Evolutionary conservation across 2,113 vertebrate genomes (phyloP).

Genomic region (Chaetorhynchus papuensis): DNA sequence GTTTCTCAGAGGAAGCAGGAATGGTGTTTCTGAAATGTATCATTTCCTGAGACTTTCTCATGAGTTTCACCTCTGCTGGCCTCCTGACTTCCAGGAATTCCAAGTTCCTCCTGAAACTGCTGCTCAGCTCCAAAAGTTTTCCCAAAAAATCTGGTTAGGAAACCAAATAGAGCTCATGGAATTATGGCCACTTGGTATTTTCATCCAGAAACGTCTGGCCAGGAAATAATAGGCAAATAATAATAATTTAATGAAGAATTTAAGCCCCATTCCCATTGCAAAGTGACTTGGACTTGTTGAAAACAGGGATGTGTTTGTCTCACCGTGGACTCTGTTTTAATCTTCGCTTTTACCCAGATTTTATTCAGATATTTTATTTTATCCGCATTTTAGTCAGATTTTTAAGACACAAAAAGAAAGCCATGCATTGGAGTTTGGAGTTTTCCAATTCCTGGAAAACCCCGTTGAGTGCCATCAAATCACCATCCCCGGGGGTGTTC

Average conservation of each 20-base stretch:
- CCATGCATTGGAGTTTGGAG: background rate
- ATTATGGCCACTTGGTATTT: background rate
- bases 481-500: background rate
- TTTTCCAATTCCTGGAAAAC: background rate
- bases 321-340: background rate
- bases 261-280: background rate
- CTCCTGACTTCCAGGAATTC: conserved; percentile 21
- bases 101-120: background rate
- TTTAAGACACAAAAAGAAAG: background rate
- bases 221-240: background rate
- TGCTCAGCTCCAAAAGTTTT: background rate
- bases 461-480: background rate
- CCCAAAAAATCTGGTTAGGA: background rate
- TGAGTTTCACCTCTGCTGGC: conserved; percentile 51
- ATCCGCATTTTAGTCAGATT: background rate
- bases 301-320: background rate
- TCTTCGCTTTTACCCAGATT: background rate
- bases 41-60: conserved; percentile 54
- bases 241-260: conserved; percentile 1
- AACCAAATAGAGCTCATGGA: background rate
- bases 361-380: background rate
- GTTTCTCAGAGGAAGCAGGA: conserved; percentile 39
- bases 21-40: conserved; percentile 31
- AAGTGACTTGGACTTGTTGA: background rate
- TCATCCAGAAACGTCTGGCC: background rate